Percentiles rank a stretch among this genome's conserved stretches.
Evolutionary conservation across 1,140 invertebrate species (phyloP).

Genomic region (Branchinecta lindahli): DNA sequence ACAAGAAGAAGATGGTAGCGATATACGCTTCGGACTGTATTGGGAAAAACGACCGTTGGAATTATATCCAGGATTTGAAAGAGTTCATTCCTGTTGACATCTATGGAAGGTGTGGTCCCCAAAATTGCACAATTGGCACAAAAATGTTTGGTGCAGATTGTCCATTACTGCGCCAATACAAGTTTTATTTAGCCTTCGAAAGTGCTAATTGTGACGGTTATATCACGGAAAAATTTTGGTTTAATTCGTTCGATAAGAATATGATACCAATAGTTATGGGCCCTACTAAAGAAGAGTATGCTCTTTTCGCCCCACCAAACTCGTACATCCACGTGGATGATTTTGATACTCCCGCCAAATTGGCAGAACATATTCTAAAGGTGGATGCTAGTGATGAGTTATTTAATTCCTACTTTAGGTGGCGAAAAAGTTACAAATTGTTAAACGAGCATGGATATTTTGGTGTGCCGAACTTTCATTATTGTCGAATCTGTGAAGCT

Average conservation of each 20-base stretch:
- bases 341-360: constrained; percentile 26
- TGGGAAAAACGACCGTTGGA: constrained; percentile 38
- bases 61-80: constrained; percentile 40
- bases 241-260: constrained; percentile 29
- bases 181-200: constrained; percentile 61
- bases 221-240: constrained; percentile 51
- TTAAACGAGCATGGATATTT: constrained; percentile 51
- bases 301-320: constrained; percentile 27
- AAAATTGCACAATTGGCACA: constrained; percentile 31
- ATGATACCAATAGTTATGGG: constrained; percentile 37
- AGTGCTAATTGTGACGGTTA: constrained; percentile 54
- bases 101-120: constrained; percentile 38
- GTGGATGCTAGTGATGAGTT: constrained; percentile 22
- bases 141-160: constrained; percentile 44
- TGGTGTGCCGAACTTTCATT: constrained; percentile 31
- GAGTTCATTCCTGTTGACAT: constrained; percentile 39
- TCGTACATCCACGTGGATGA: constrained; percentile 30
- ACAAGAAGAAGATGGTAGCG: constrained; percentile 31
- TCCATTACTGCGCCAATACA: constrained; percentile 38
- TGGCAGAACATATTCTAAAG: constrained; percentile 28
- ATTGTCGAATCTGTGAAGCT: constrained; percentile 28
- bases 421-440: constrained; percentile 24
- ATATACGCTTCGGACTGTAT: constrained; percentile 47
- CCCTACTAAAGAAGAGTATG: constrained; percentile 30
- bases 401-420: constrained; percentile 27